Evolutionary conservation across 2,113 vertebrate genomes (phyloP).

Genomic region (Psittacula cyanocephala): DNA sequence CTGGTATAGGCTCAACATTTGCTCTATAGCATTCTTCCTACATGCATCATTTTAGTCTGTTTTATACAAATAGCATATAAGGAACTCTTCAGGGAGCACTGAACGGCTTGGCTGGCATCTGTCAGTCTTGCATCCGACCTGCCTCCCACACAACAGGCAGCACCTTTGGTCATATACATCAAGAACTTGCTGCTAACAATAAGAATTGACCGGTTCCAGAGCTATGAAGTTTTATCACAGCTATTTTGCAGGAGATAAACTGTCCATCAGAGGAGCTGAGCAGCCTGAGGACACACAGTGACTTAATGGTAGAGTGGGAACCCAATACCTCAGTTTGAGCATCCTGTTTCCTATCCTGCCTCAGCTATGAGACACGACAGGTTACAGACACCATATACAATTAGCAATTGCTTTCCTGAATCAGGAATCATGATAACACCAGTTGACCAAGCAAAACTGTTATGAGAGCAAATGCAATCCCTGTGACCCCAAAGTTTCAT

Average conservation of each 20-base stretch:
- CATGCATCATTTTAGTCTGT: neutral
- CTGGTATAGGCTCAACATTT: neutral
- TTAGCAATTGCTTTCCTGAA: neutral
- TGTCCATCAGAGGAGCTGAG: neutral
- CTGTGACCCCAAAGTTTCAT: neutral
- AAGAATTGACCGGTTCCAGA: neutral
- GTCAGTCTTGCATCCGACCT: neutral
- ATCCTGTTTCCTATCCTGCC: neutral
- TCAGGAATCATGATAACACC: neutral
- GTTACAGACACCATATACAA: neutral
- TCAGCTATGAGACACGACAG: neutral
- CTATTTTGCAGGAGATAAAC: neutral
- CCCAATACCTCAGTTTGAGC: neutral
- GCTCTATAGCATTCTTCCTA: neutral
- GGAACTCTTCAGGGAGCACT: neutral
- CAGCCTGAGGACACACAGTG: neutral
- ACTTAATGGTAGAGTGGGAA: neutral
- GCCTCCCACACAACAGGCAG: neutral
- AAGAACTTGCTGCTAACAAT: neutral
- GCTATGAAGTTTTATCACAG: neutral
- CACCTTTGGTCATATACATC: neutral
- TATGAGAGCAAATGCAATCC: neutral
- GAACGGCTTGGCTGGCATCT: neutral
- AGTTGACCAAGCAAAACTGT: neutral
- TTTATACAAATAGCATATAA: neutral